Percentiles rank a stretch among this genome's conserved stretches.
phyloP scores from a whole-genome alignment of 2,797 vertebrate species.

The Sparidentex hasta region DNA sequence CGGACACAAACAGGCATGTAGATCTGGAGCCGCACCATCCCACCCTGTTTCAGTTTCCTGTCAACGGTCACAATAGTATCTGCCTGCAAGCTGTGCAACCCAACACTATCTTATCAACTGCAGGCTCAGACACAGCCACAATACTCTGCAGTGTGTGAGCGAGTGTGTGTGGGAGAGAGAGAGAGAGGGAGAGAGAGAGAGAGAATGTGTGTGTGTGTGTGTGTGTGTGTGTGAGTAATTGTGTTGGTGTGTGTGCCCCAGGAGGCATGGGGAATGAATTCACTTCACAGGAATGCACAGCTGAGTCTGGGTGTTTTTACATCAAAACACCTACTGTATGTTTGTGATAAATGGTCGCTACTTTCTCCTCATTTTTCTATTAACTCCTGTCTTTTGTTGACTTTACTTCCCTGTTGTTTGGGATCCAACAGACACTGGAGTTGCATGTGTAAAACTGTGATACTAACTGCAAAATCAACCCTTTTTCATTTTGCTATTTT shows the following conservation, averaged over 20 bases:
- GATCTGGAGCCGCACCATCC: constrained; percentile 50
- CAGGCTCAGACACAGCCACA: constrained; percentile 73
- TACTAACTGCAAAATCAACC: neutral
- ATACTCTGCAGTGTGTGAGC: constrained; percentile 47
- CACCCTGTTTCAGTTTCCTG: constrained; percentile 70
- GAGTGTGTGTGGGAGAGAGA: constrained; percentile 12
- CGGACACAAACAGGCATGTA: constrained; percentile 31
- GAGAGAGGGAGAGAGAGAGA: constrained; percentile 14
- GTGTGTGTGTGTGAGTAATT: constrained; percentile 9
- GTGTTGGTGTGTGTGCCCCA: constrained; percentile 55
- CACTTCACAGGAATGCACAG: constrained; percentile 85
- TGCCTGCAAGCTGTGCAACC: constrained; percentile 77
- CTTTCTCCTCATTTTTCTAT: constrained; percentile 20
- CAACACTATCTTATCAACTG: constrained; percentile 81
- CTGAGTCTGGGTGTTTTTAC: constrained; percentile 74
- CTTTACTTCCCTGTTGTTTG: neutral
- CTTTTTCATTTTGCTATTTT: neutral
- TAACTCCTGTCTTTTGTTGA: neutral
- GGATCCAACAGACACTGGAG: neutral
- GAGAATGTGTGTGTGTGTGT: constrained; percentile 37
- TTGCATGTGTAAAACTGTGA: neutral
- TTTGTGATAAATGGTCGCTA: constrained; percentile 41
- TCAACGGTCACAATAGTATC: constrained; percentile 75
- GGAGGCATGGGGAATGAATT: constrained; percentile 82
- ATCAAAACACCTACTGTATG: constrained; percentile 67